phyloP scores from a whole-genome alignment of 2,797 vertebrate species.

The Somateria mollissima region DNA sequence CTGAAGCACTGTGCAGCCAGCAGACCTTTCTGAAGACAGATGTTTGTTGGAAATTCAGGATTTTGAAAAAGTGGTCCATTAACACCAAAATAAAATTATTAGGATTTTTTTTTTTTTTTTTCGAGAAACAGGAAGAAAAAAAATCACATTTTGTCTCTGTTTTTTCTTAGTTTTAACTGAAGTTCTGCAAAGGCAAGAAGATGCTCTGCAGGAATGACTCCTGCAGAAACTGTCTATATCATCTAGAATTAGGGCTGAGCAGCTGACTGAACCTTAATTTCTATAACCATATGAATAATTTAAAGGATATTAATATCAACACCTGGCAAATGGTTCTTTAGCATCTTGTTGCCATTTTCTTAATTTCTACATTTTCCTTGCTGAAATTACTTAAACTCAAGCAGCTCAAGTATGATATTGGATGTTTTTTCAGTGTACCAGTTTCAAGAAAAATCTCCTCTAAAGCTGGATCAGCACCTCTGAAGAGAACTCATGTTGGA shows the following conservation, averaged over 20 bases:
- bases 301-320: neutral
- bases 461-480: slow-evolving; percentile 26
- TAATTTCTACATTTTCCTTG: neutral
- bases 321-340: neutral
- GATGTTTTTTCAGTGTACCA: neutral
- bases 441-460: neutral
- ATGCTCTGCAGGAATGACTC: neutral
- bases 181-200: neutral
- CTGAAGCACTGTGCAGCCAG: neutral
- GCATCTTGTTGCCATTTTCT: neutral
- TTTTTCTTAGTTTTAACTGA: neutral
- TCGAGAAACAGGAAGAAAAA: neutral
- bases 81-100: neutral
- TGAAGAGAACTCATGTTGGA: neutral
- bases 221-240: neutral
- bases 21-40: neutral
- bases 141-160: neutral
- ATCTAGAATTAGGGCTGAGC: neutral
- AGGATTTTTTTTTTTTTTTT: neutral
- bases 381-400: neutral
- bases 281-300: neutral
- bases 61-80: neutral
- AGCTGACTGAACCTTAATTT: neutral
- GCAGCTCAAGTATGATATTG: neutral
- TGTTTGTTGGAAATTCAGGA: neutral